A percentile compares a stretch with the other conserved stretches of the same genome.
These are phyloP conservation scores for Xenentodon cancila DNA, from an alignment of 2,797 vertebrate genomes.

Conservation along the genomic window DNA sequence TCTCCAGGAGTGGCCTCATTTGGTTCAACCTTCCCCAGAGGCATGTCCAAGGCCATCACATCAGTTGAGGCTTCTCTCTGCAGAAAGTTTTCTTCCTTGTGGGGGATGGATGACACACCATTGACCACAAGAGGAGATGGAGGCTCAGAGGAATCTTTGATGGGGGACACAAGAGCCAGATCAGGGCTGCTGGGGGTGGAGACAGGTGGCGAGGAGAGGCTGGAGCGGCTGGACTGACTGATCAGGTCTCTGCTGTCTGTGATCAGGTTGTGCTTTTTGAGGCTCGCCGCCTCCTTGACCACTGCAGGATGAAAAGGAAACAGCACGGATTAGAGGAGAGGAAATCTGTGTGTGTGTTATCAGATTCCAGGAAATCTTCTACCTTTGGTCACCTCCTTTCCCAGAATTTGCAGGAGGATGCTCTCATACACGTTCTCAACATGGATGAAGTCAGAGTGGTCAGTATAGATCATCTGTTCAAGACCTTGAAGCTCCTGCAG, in stretches of 20 bases:
- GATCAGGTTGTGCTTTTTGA: conserved; percentile 91
- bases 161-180: background rate
- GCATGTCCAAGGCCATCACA: background rate
- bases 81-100: background rate
- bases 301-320: conserved; percentile 70
- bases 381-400: conserved; percentile 89
- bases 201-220: conserved; percentile 75
- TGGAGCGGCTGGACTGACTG: conserved; percentile 86
- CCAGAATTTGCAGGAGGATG: conserved; percentile 86
- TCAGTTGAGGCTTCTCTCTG: background rate
- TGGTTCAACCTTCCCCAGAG: conserved; percentile 5
- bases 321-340: no score
- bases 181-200: conserved; percentile 82
- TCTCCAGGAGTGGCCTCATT: background rate
- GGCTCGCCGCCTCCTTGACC: conserved; percentile 88
- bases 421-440: conserved; percentile 92
- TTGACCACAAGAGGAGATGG: conserved; percentile 48
- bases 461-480: conserved; percentile 85
- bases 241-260: conserved; percentile 83
- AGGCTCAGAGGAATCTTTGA: background rate
- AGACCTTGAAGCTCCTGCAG: conserved; percentile 88
- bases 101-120: background rate
- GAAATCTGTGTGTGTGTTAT: no score
- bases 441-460: conserved; percentile 87
- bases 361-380: no score